Percentiles rank a stretch among this genome's conserved stretches.
Evolutionary conservation across 2,797 vertebrate species (phyloP).

Genomic region (Neomorphus geoffroyi): DNA sequence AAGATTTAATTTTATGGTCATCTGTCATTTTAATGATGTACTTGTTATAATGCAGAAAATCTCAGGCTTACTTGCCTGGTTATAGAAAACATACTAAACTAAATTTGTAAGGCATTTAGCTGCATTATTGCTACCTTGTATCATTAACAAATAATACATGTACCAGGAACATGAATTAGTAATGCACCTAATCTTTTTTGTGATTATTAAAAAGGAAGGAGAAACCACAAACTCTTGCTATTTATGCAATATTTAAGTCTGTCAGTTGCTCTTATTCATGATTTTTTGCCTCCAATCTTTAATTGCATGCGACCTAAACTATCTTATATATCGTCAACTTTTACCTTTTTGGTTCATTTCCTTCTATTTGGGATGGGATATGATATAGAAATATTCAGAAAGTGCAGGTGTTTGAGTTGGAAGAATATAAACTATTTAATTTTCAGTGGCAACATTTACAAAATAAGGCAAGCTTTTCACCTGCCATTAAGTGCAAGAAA

Average conservation of each 20-base stretch:
- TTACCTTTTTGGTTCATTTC: neutral
- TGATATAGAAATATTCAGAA: neutral
- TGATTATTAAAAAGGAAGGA: neutral
- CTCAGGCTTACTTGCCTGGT: constrained; percentile 25
- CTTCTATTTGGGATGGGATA: neutral
- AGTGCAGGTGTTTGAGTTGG: neutral
- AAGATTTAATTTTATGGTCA: constrained; percentile 61
- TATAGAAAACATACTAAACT: constrained; percentile 14
- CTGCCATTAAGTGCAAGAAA: neutral
- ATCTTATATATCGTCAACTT: neutral
- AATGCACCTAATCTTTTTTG: neutral
- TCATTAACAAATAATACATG: neutral
- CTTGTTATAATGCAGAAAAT: constrained; percentile 54
- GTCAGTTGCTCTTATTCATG: neutral
- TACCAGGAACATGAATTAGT: neutral
- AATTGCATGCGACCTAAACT: neutral
- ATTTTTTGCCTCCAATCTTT: neutral
- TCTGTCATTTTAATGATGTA: constrained; percentile 60
- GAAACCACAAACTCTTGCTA: neutral
- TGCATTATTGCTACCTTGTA: neutral
- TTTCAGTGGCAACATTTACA: neutral
- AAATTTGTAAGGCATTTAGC: constrained; percentile 2
- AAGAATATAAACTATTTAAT: neutral
- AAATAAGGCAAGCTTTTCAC: neutral
- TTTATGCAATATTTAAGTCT: neutral